Evolutionary conservation across 2,797 vertebrate genomes (phyloP), one percentile per base, ranked within the genome.

Genomic region (Leuciscus waleckii): DNA sequence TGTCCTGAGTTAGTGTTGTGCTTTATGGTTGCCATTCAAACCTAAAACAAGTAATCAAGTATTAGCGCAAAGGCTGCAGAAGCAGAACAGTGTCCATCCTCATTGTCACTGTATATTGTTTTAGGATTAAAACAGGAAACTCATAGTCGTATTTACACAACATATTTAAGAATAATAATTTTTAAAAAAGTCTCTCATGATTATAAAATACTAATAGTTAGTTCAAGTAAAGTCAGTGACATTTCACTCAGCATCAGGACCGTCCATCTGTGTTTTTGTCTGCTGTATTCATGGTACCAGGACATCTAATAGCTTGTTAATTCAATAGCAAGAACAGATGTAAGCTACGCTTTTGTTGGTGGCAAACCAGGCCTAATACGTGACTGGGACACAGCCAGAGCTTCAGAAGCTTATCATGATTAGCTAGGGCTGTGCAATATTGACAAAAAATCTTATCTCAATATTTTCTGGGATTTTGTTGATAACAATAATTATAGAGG

Each of bases 331-430:
- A 32, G 51, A 58, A 41, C 1, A 11, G 37, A 73, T 71, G 5
- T 10, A 23, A 23, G 39, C 69, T 43, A 13, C 0, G 1, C 51
- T 43, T 32, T 82, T 82, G 69, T 81, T 41, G 67, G 32, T 67
- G 56, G 16, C 7, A 83, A 67, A 37, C 54, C 67, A 35, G n/a
- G 21, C 56, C 54, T 43, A 41, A 61, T 81, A 79, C 19, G 2
- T 51, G 79, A 51, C 80, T 77, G 70, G 71, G 49, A 67, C 61
- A 63, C 23, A 49, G 61, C 76, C 69, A 46, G 43, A 39, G 14
- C 65, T 67, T 73, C 41, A 73, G 56, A 41, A 29, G 37, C 37
- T 87, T 68, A 75, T 84, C 14, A n/a, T 56, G 83, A 76, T 82
- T 70, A 32, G 37, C 9, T 26, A 61, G n/a, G n/a, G 58, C 58